Evolutionary conservation across 2,113 vertebrate species (phyloP).

Genomic region (Notothenia rossii): DNA sequence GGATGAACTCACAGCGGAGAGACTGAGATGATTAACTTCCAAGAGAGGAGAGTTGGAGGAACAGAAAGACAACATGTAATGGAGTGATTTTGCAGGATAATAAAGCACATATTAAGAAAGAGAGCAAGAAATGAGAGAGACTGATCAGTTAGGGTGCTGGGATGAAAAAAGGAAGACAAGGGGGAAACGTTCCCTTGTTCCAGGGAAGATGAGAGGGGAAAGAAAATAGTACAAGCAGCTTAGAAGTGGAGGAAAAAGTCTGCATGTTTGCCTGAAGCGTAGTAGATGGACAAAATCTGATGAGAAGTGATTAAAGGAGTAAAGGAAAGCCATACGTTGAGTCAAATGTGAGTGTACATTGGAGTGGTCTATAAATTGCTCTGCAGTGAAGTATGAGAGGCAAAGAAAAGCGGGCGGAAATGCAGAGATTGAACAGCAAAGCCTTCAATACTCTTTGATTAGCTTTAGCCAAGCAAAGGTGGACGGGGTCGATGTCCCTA

Average conservation of each 20-base stretch:
- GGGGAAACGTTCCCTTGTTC: conserved; percentile 20
- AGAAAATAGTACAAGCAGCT: neutral
- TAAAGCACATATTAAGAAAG: conserved; percentile 16
- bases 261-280: conserved; percentile 26
- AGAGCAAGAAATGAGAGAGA: conserved; percentile 4
- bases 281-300: conserved; percentile 18
- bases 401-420: conserved; percentile 31
- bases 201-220: conserved; percentile 6
- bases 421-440: conserved; percentile 40
- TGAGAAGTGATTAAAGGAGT: conserved; percentile 30
- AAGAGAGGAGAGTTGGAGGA: conserved; percentile 5
- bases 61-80: conserved; percentile 15
- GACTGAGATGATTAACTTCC: conserved; percentile 16
- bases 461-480: conserved; percentile 19
- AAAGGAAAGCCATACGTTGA: conserved; percentile 47
- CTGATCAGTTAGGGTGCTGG: neutral
- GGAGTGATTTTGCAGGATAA: conserved; percentile 1
- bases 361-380: conserved; percentile 58
- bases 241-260: neutral
- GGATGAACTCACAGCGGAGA: conserved; percentile 26
- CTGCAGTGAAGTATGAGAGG: conserved; percentile 31
- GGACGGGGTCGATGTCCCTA: neutral
- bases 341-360: conserved; percentile 52
- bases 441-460: conserved; percentile 30
- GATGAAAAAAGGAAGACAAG: neutral